phyloP scores from a whole-genome alignment of 2,113 vertebrate species.

The Ptyas mucosa region DNA sequence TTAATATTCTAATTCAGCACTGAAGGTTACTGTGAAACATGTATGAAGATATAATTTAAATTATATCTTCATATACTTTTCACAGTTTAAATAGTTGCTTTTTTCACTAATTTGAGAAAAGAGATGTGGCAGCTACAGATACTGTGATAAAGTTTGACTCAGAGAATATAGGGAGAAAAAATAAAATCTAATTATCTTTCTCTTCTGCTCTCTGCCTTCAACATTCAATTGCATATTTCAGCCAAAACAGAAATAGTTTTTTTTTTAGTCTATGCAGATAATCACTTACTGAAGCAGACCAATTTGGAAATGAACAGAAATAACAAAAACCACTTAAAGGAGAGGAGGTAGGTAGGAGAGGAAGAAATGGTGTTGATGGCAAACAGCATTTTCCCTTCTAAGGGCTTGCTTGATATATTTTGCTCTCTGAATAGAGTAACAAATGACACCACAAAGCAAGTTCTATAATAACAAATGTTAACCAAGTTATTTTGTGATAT shows the following conservation, averaged over 20 bases:
- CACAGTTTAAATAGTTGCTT: constrained; percentile 28
- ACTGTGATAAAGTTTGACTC: constrained; percentile 38
- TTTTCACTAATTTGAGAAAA: constrained; percentile 17
- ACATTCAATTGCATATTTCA: neutral
- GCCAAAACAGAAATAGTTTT: neutral
- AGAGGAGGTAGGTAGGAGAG: neutral
- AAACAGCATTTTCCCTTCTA: neutral
- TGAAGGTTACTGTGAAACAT: constrained; percentile 31
- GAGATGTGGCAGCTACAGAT: constrained; percentile 40
- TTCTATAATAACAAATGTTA: neutral
- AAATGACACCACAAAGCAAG: neutral
- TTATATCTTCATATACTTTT: too few relatives aligned
- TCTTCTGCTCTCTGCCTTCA: neutral
- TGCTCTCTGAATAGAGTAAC: neutral
- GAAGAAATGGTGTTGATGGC: neutral
- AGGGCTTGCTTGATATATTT: neutral
- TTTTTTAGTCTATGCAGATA: neutral
- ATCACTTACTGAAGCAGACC: neutral
- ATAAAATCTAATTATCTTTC: constrained; percentile 44
- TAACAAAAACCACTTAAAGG: neutral
- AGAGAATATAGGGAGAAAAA: constrained; percentile 49
- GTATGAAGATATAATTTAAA: constrained; percentile 20
- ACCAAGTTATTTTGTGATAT: neutral
- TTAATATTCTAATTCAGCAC: constrained; percentile 50
- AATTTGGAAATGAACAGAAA: neutral